Evolutionary conservation across 2,797 vertebrate species (phyloP).

Genomic region (Siniperca undulata): DNA sequence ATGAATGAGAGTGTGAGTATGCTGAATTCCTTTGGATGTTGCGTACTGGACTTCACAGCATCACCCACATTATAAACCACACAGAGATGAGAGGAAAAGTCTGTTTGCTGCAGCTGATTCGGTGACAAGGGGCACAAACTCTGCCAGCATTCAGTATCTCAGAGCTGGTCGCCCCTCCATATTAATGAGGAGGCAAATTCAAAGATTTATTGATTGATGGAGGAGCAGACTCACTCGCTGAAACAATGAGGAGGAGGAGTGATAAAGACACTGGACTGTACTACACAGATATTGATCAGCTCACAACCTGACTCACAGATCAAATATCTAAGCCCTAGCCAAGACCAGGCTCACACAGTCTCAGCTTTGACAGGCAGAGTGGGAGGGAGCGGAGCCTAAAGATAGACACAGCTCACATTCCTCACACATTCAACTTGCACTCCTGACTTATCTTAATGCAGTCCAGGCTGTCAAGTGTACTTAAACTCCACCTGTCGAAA

Average conservation of each 20-base stretch:
- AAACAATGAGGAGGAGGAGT: constrained; percentile 1
- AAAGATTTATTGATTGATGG: constrained; percentile 29
- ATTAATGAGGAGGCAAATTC: constrained; percentile 11
- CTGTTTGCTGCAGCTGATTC: background rate
- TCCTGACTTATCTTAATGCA: constrained; percentile 16
- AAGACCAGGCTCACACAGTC: constrained; percentile 2
- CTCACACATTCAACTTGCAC: constrained; percentile 39
- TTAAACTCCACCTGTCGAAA: constrained; percentile 36
- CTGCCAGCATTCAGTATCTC: background rate
- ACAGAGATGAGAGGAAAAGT: background rate
- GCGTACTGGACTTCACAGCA: background rate
- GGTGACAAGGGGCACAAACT: background rate
- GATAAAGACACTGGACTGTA: constrained; percentile 33
- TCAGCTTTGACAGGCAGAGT: constrained; percentile 18
- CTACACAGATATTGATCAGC: constrained; percentile 46
- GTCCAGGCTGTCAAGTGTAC: constrained; percentile 7
- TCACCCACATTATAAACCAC: background rate
- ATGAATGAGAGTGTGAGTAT: background rate
- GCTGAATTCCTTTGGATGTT: background rate
- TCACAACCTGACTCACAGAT: constrained; percentile 28
- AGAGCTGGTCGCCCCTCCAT: background rate
- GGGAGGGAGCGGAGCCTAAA: constrained; percentile 5
- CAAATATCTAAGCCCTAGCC: constrained; percentile 24
- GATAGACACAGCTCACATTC: constrained; percentile 40
- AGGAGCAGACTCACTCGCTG: constrained; percentile 20